phyloP scores from a whole-genome alignment of 2,888 invertebrate genomes.

The Helicoverpa assulta region DNA sequence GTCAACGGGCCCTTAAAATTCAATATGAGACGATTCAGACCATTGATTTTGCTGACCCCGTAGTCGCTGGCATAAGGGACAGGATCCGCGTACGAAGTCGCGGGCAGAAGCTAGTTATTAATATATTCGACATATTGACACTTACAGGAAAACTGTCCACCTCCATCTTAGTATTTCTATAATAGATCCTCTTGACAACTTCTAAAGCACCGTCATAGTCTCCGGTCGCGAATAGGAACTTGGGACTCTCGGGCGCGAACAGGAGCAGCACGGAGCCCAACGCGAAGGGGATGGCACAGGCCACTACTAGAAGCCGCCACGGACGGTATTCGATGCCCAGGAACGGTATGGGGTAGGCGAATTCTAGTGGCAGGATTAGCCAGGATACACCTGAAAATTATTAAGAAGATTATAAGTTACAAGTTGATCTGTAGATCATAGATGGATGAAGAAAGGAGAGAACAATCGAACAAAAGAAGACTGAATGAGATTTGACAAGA shows the following conservation, averaged over 20 bases:
- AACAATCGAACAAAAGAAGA: too few relatives aligned
- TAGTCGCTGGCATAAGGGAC: too few relatives aligned
- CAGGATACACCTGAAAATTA: conserved; percentile 91
- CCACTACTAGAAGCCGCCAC: conserved; percentile 93
- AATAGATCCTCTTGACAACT: conserved; percentile 81
- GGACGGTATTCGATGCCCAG: conserved; percentile 91
- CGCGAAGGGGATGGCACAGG: conserved; percentile 92
- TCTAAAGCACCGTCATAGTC: conserved; percentile 90
- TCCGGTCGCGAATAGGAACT: conserved; percentile 92
- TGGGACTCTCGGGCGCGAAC: conserved; percentile 94
- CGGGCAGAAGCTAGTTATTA: too few relatives aligned
- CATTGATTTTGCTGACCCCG: too few relatives aligned
- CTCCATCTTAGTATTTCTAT: conserved; percentile 74
- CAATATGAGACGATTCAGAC: too few relatives aligned
- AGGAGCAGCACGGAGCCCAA: conserved; percentile 90
- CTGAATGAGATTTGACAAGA: too few relatives aligned
- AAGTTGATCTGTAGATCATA: neutral
- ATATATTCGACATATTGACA: neutral
- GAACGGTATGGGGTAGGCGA: conserved; percentile 82
- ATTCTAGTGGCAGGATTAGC: conserved; percentile 91
- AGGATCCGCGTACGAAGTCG: too few relatives aligned
- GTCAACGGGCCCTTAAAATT: too few relatives aligned
- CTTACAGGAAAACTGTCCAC: conserved; percentile 80
- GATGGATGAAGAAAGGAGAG: too few relatives aligned
- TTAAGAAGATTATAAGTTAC: neutral